Base-by-base conservation (phyloP, 2,797 vertebrate genomes). In the Protosalanx chinensis region DNA sequence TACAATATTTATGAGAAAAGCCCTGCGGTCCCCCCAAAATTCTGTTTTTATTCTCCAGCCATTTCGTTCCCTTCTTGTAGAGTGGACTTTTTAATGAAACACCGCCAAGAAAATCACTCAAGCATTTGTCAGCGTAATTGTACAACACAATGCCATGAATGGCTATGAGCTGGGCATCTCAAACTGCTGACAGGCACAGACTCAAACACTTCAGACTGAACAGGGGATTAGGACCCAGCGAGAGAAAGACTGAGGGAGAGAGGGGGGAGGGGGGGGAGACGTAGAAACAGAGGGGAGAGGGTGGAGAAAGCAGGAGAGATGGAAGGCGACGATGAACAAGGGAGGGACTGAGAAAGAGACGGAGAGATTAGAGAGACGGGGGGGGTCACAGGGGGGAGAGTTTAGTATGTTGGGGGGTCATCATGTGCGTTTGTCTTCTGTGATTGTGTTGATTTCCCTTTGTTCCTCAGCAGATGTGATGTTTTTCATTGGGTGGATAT, bases 121-220 rank as follows among this genome's bases (percentile, higher is more conserved):
- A 90, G 91, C 91, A 91, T 93, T 92, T 93, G 91, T 93, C 91
- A 90, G 85, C 87, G 90, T 93, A 93, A 93, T 92, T 93, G 88
- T 93, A 91, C 87, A 89, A 92, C 92, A 92, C 91, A 92, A 91
- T 92, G 88, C 84, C 86, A 91, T 93, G 90, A 93, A 93, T 93
- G 92, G 91, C 90, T 92, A 91, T 91, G 89, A 90, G 89, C 77
- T 79, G 79, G 86, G 84, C 83, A 76, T 90, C 88, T 90, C 88
- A 89, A 90, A 91, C 80, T 88, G 88, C 91, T 91, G 91, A 91
- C 91, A 90, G 86, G 77, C 84, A 83, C 81, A 82, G 87, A 91
- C 91, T 89, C 88, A 90, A 90, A 90, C 78, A 86, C 84, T 85
- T 88, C 81, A 41, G 84, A 72, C 73, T 82, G 81, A 89, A 87